Evolutionary conservation across 2,113 vertebrate species (phyloP).

Genomic region (Macquaria ambigua): DNA sequence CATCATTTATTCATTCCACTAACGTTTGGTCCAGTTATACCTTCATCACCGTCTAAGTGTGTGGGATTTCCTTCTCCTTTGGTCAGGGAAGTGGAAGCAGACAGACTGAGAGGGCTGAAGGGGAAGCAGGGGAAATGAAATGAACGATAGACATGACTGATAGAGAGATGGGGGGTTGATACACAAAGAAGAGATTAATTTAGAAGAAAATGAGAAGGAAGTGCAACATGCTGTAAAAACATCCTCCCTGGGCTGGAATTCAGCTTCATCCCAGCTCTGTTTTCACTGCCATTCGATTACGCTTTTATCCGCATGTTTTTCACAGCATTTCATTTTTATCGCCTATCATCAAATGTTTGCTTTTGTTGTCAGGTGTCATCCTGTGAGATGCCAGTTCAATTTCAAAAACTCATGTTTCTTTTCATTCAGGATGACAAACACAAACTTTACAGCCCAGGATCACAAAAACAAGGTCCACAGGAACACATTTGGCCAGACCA

Average conservation of each 20-base stretch:
- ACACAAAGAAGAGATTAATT: slow-evolving; percentile 13
- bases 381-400: slow-evolving; percentile 33
- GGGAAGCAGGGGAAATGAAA: slow-evolving; percentile 11
- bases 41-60: slow-evolving; percentile 17
- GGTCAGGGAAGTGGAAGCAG: not conserved
- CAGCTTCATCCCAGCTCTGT: not conserved
- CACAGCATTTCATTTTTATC: slow-evolving; percentile 31
- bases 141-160: not conserved
- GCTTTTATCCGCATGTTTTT: slow-evolving; percentile 17
- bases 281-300: slow-evolving; percentile 13
- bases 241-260: slow-evolving; percentile 6
- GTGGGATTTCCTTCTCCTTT: slow-evolving; percentile 10
- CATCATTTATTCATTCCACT: slow-evolving; percentile 44
- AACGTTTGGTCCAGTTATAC: slow-evolving; percentile 18
- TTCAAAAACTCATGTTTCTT: slow-evolving; percentile 20
- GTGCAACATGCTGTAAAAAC: slow-evolving; percentile 11
- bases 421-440: slow-evolving; percentile 37
- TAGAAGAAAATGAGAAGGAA: not conserved
- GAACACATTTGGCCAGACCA: slow-evolving; percentile 46
- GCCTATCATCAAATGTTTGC: slow-evolving; percentile 3
- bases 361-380: slow-evolving; percentile 40
- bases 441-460: slow-evolving; percentile 27
- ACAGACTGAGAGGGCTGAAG: not conserved
- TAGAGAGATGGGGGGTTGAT: not conserved
- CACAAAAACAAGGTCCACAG: slow-evolving; percentile 51